These are phyloP conservation scores for Lophotis ruficrista DNA, from an alignment of 2,113 vertebrate genomes.

Conservation along the genomic window DNA sequence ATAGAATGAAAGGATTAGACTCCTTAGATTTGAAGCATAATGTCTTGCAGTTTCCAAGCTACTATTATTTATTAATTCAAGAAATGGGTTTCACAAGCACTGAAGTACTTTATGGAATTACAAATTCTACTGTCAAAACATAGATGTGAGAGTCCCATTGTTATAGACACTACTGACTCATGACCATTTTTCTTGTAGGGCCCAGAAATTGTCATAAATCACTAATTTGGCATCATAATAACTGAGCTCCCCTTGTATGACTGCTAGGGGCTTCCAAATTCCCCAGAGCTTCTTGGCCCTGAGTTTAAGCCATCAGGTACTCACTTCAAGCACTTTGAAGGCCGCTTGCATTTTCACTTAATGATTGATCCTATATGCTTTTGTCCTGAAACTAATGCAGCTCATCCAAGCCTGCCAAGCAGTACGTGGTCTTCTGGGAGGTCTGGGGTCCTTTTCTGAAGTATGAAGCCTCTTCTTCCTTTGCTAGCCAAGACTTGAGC, in stretches of 20 bases:
- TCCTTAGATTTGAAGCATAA: neutral
- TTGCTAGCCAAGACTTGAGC: neutral
- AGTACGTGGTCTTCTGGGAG: neutral
- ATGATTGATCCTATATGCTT: neutral
- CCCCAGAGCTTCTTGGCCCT: neutral
- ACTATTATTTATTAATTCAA: conserved; percentile 34
- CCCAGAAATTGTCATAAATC: neutral
- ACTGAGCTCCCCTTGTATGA: neutral
- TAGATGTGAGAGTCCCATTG: neutral
- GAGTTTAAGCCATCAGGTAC: neutral
- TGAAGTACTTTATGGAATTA: neutral
- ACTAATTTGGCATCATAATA: neutral
- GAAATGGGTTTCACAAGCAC: neutral
- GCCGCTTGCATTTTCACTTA: neutral
- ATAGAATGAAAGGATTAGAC: neutral
- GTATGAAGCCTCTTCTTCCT: neutral
- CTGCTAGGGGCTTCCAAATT: neutral
- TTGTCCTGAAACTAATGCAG: neutral
- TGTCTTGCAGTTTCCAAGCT: conserved; percentile 6
- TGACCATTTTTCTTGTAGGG: neutral
- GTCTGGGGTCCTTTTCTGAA: neutral
- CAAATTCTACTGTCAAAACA: neutral
- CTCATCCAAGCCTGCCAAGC: neutral
- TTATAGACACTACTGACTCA: neutral
- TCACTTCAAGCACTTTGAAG: neutral